These are phyloP conservation scores for Lagria hirta DNA, from an alignment of 2,888 invertebrate species.

Conservation along the genomic window DNA sequence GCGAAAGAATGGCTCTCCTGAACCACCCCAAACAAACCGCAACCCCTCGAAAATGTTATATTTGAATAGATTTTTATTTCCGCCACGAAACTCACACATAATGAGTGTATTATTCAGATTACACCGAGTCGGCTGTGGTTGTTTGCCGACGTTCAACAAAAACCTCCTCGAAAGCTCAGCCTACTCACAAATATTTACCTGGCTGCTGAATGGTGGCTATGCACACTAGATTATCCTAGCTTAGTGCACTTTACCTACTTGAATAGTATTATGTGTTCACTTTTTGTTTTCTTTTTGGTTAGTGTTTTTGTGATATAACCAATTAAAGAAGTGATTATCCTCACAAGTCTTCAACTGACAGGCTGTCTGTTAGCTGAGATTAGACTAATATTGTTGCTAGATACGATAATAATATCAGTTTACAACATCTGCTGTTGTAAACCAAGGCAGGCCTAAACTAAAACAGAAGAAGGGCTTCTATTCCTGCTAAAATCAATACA, in stretches of 20 bases:
- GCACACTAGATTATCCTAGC: conserved; percentile 27
- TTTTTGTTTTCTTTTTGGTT: too few relatives aligned
- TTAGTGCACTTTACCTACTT: conserved; percentile 25
- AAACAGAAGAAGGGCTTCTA: too few relatives aligned
- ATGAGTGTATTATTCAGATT: conserved; percentile 49
- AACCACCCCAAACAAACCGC: conserved; percentile 12
- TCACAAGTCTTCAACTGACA: too few relatives aligned
- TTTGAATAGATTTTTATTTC: conserved; percentile 51
- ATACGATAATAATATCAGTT: too few relatives aligned
- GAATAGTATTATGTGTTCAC: too few relatives aligned
- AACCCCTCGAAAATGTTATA: conserved; percentile 33
- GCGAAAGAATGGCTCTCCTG: conserved; percentile 4
- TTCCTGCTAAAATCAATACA: too few relatives aligned
- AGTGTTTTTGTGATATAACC: too few relatives aligned
- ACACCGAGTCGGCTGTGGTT: conserved; percentile 33
- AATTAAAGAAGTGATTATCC: too few relatives aligned
- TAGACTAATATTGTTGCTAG: too few relatives aligned
- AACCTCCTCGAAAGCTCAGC: conserved; percentile 27
- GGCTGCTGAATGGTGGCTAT: conserved; percentile 21
- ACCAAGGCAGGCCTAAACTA: too few relatives aligned
- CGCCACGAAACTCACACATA: conserved; percentile 51
- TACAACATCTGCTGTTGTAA: too few relatives aligned
- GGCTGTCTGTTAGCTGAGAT: too few relatives aligned
- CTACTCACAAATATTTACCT: conserved; percentile 29
- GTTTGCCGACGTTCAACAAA: conserved; percentile 29